Evolutionary conservation across 2,797 vertebrate species (phyloP), one percentile per base, ranked within the genome.

Genomic region (Distichodus sexfasciatus): DNA sequence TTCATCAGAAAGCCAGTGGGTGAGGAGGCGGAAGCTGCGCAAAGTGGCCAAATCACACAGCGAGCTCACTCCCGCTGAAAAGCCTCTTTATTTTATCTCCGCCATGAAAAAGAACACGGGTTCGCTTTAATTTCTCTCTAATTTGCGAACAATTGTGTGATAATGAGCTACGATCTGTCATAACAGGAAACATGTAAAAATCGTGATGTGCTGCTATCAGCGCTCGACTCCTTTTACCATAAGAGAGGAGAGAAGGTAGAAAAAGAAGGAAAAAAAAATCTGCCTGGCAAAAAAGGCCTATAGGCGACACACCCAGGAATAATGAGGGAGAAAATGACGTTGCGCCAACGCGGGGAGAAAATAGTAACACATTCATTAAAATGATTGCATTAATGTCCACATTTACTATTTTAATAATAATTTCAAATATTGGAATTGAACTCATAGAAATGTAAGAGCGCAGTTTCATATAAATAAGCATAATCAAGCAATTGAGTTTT

Each of bases 1-100:
- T 79, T 77, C 72, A 79, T 79, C 78, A 81, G 71, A 79, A 76
- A 81, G 69, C 43, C 79, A 77, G 80, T 81, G 75, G 81, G 81
- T 77, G 81, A 81, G 73, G 66, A 59, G 68, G 71, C 64, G 66
- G 70, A 75, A 76, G 69, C 79, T 63, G 79, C 60, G 78, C 67
- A 50, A 66, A 67, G 77, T 74, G 67, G 69, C 72, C 69, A 74
- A 78, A 75, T 66, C 77, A 72, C 77, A 62, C 79, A 80, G 81
- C 74, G 66, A 76, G 82, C 58, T 40, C 65, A 63, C 72, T 66
- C 66, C 61, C 68, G 54, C 68, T 81, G 70, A 72, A 75, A 66
- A 55, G 65, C 63, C 48, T 38, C 51, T 66, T 74, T 68, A 71
- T 73, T 83, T 79, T 67, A 78, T 81, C 63, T 74, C 62, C 40